Evolutionary conservation across 2,888 invertebrate species (phyloP).

Genomic region (Spialia ferax): DNA sequence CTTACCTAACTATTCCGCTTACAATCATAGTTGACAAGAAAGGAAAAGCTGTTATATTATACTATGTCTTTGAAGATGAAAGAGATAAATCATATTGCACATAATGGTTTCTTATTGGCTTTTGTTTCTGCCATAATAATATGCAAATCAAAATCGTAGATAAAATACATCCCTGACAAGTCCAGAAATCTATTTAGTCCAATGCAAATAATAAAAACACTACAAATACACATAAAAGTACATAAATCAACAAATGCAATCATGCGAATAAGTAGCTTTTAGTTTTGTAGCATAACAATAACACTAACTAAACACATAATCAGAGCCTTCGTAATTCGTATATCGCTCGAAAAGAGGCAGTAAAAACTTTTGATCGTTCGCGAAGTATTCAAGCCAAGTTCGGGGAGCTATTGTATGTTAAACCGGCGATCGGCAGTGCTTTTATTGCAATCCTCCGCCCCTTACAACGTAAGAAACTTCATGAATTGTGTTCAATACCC

Average conservation of each 20-base stretch:
- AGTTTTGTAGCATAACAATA: neutral
- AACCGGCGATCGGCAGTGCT: constrained; percentile 4
- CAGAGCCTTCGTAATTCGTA: neutral
- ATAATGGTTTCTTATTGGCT: too few relatives aligned
- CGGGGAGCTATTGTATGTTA: constrained; percentile 24
- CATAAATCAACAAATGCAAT: too few relatives aligned
- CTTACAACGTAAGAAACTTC: constrained; percentile 11
- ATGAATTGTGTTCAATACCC: neutral
- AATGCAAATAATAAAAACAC: neutral
- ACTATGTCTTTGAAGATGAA: too few relatives aligned
- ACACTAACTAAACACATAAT: neutral
- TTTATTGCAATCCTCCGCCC: constrained; percentile 21
- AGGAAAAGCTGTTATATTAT: too few relatives aligned
- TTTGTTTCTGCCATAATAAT: too few relatives aligned
- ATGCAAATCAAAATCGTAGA: too few relatives aligned
- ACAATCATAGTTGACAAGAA: neutral
- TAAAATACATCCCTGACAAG: too few relatives aligned
- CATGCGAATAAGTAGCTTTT: neutral
- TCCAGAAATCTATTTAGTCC: too few relatives aligned
- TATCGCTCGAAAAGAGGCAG: constrained; percentile 11
- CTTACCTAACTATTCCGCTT: neutral
- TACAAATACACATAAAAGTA: too few relatives aligned
- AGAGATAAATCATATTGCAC: too few relatives aligned
- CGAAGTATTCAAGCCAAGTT: constrained; percentile 18
- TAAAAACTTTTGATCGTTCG: constrained; percentile 32